These are phyloP conservation scores for Oxyruncus cristatus DNA, from an alignment of 2,113 vertebrate genomes.

Conservation along the genomic window DNA sequence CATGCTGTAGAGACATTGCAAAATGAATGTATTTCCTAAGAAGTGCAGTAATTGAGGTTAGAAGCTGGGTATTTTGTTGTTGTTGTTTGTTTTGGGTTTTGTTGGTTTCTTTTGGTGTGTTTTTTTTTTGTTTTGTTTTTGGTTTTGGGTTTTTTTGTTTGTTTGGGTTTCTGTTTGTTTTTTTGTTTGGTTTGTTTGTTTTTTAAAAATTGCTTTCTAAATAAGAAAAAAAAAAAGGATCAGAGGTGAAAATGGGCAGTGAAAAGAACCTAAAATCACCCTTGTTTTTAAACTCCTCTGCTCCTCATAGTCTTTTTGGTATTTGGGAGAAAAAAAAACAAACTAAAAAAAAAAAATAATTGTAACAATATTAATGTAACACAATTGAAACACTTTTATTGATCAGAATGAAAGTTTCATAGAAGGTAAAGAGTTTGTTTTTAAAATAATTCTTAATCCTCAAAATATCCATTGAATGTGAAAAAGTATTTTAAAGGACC, in stretches of 20 bases:
- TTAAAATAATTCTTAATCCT: not conserved
- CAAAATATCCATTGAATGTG: not conserved
- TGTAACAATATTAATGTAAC: not conserved
- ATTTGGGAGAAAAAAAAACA: not conserved
- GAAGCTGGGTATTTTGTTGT: not conserved
- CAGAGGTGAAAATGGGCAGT: not conserved
- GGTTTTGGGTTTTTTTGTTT: too few species aligned
- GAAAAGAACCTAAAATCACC: not conserved
- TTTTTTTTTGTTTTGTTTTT: too few species aligned
- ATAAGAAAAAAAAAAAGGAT: not conserved
- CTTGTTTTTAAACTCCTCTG: not conserved
- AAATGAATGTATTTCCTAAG: not conserved
- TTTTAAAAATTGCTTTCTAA: not conserved
- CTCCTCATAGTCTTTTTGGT: not conserved
- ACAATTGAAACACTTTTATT: not conserved
- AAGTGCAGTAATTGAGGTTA: not conserved
- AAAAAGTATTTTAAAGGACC: not conserved
- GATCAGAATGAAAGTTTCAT: not conserved
- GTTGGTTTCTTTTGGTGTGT: not conserved
- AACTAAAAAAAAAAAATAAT: not conserved
- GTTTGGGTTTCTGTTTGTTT: too few species aligned
- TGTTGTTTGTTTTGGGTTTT: not conserved
- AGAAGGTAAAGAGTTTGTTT: not conserved
- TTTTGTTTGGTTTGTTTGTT: too few species aligned
- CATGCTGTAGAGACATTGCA: not conserved